Evolutionary conservation across 2,113 vertebrate species (phyloP).

Genomic region (Prunella fulvescens): DNA sequence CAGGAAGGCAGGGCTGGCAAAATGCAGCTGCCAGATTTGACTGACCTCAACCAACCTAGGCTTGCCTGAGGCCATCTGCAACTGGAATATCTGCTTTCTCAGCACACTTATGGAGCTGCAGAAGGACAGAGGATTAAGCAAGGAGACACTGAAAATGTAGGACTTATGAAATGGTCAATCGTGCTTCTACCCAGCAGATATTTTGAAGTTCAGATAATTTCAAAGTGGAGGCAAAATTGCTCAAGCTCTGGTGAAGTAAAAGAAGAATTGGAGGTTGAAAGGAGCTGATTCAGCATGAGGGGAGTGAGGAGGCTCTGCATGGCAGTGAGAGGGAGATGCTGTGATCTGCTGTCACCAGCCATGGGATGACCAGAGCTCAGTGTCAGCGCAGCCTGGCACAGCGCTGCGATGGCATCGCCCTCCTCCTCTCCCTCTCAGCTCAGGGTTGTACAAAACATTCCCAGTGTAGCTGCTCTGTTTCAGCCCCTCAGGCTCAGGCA

Average conservation of each 20-base stretch:
- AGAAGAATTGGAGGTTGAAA: neutral
- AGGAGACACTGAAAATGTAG: neutral
- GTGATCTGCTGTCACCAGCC: rapidly evolving
- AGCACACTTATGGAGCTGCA: neutral
- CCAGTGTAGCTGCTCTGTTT: neutral
- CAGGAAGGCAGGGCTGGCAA: neutral
- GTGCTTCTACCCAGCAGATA: neutral
- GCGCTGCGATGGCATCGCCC: neutral
- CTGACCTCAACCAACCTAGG: neutral
- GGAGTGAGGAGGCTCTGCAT: neutral
- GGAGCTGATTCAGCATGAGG: rapidly evolving
- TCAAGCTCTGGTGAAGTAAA: neutral
- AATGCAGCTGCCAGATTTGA: neutral
- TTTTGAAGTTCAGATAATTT: neutral
- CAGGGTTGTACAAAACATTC: neutral
- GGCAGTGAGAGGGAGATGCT: neutral
- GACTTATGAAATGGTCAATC: neutral
- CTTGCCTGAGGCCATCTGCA: neutral
- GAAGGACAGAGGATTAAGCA: neutral
- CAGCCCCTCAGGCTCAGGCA: neutral
- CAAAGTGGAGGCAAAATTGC: neutral
- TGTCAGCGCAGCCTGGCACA: rapidly evolving
- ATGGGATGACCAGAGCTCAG: rapidly evolving
- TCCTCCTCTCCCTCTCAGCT: neutral
- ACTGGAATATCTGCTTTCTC: neutral